These are phyloP conservation scores for Melospiza georgiana DNA, from an alignment of 2,113 vertebrate genomes.

Conservation along the genomic window DNA sequence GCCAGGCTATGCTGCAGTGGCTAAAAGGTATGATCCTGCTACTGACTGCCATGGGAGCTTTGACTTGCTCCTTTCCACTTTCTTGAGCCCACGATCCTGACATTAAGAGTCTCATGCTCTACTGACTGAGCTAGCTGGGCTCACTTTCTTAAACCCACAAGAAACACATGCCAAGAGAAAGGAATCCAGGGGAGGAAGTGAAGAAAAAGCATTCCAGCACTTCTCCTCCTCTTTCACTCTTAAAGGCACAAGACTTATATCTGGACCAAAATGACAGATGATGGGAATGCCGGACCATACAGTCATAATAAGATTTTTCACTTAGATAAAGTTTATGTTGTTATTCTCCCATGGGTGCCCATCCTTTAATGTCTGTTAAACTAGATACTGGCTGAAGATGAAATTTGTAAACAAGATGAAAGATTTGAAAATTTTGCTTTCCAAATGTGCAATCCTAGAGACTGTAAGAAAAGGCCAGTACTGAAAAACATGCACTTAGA, in stretches of 20 bases:
- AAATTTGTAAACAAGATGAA: background rate
- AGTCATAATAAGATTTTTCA: background rate
- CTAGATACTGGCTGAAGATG: background rate
- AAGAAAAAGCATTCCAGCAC: background rate
- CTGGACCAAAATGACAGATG: background rate
- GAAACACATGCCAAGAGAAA: background rate
- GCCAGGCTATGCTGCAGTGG: background rate
- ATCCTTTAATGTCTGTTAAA: background rate
- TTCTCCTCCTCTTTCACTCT: background rate
- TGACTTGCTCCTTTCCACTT: background rate
- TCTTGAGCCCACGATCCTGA: background rate
- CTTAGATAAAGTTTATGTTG: background rate
- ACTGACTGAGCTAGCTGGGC: conserved; percentile 89
- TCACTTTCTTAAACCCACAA: background rate
- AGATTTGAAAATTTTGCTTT: background rate
- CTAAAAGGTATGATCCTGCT: background rate
- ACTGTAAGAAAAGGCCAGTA: background rate
- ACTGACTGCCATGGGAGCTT: background rate
- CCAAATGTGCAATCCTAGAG: background rate
- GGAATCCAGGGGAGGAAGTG: background rate
- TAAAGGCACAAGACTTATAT: background rate
- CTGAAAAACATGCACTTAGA: background rate
- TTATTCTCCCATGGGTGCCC: background rate
- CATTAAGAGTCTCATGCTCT: conserved; percentile 92
- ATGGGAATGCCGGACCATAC: background rate